These are phyloP conservation scores for Portevinia maculata DNA, from an alignment of 2,888 invertebrate species.

Conservation along the genomic window DNA sequence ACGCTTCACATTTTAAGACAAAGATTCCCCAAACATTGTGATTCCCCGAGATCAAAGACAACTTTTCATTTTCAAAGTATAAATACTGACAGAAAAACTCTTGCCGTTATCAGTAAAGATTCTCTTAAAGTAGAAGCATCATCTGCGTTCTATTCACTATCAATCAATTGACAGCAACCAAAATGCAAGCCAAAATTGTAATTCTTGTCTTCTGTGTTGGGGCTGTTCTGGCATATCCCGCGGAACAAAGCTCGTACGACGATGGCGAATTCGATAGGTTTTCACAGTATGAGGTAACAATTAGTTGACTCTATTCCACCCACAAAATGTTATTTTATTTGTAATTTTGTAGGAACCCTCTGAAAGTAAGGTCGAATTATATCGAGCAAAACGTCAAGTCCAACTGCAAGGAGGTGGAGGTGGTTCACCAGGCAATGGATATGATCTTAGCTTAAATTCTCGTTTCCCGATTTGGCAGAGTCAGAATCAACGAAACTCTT, in stretches of 20 bases:
- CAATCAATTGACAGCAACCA: not conserved
- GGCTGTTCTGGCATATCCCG: constrained; percentile 23
- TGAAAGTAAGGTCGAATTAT: not conserved
- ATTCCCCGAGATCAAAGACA: constrained; percentile 7
- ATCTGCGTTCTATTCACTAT: not conserved
- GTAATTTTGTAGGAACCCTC: constrained; percentile 4
- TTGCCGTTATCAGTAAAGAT: constrained; percentile 19
- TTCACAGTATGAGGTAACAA: constrained; percentile 5
- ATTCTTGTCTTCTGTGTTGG: constrained; percentile 21
- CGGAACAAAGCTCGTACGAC: not conserved
- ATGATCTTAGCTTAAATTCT: constrained; percentile 76
- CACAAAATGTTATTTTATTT: not conserved
- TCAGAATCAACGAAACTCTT: constrained; percentile 77
- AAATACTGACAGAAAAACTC: constrained; percentile 10
- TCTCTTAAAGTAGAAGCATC: not conserved
- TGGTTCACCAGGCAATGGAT: constrained; percentile 76
- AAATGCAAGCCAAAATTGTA: constrained; percentile 13
- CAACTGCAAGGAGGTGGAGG: constrained; percentile 77
- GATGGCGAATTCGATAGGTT: not conserved
- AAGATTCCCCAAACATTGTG: too few species aligned
- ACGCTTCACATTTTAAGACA: too few species aligned
- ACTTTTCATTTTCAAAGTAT: constrained; percentile 2
- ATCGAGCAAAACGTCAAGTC: constrained; percentile 73
- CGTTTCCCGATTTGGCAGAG: constrained; percentile 79
- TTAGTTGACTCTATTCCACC: not conserved